phyloP scores from a whole-genome alignment of 2,113 vertebrate genomes.

The Cinclus mexicanus region DNA sequence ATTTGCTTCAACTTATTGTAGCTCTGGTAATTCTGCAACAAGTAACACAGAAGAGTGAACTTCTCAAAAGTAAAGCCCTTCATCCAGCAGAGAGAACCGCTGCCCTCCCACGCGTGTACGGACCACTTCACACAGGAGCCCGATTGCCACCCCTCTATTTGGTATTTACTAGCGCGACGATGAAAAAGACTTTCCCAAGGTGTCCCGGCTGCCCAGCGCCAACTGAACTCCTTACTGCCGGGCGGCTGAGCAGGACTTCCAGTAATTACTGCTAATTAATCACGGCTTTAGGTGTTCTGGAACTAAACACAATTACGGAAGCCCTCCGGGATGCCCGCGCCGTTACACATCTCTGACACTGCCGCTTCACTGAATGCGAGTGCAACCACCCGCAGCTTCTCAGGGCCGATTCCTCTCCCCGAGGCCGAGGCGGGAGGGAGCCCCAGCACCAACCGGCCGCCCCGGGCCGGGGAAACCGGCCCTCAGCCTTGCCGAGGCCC shows the following conservation, averaged over 20 bases:
- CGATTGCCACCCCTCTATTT: accelerated
- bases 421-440: accelerated
- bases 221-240: not conserved
- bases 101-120: accelerated
- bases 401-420: accelerated
- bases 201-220: not conserved
- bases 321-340: accelerated
- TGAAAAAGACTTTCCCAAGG: not conserved
- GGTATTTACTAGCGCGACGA: accelerated
- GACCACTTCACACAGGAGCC: accelerated
- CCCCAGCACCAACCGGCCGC: accelerated
- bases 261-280: not conserved
- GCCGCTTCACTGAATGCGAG: accelerated
- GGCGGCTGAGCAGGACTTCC: accelerated
- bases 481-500: accelerated
- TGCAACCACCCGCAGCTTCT: not conserved
- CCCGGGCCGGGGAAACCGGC: accelerated
- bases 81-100: accelerated
- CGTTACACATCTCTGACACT: not conserved
- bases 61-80: not conserved
- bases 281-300: accelerated
- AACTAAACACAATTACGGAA: accelerated
- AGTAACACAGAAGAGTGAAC: not conserved
- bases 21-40: slow-evolving; percentile 1
- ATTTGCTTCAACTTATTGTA: not conserved